phyloP scores from a whole-genome alignment of 92 coral and sea anemone genomes.

The Anthopleura xanthogrammica region DNA sequence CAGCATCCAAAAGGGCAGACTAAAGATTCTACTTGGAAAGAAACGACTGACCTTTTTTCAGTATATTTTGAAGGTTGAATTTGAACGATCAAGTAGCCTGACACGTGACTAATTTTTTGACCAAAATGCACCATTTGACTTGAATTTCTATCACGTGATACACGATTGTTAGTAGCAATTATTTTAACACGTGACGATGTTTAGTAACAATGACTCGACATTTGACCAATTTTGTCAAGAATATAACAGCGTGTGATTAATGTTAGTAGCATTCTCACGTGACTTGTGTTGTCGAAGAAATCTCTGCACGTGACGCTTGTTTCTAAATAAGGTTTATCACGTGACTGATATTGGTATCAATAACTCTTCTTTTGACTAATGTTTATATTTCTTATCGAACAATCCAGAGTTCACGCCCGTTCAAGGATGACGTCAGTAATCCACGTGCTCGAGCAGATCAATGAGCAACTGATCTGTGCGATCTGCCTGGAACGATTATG shows the following conservation, averaged over 20 bases:
- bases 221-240: neutral
- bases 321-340: too few relatives aligned
- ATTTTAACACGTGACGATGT: too few relatives aligned
- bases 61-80: neutral
- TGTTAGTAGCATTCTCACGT: too few relatives aligned
- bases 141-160: too few relatives aligned
- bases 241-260: too few relatives aligned
- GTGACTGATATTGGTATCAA: too few relatives aligned
- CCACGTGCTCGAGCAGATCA: constrained; percentile 89
- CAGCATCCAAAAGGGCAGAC: neutral
- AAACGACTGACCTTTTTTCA: neutral
- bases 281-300: too few relatives aligned
- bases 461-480: constrained; percentile 91
- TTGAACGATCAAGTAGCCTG: neutral
- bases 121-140: neutral
- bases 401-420: neutral
- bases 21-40: too few relatives aligned
- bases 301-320: neutral
- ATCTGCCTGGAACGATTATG: constrained; percentile 86
- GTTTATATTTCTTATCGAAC: neutral
- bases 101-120: neutral
- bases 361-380: neutral
- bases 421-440: constrained; percentile 73
- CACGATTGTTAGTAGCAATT: too few relatives aligned
- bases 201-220: too few relatives aligned